Evolutionary conservation across 2,113 vertebrate species (phyloP).

Genomic region (Alethe castanea): DNA sequence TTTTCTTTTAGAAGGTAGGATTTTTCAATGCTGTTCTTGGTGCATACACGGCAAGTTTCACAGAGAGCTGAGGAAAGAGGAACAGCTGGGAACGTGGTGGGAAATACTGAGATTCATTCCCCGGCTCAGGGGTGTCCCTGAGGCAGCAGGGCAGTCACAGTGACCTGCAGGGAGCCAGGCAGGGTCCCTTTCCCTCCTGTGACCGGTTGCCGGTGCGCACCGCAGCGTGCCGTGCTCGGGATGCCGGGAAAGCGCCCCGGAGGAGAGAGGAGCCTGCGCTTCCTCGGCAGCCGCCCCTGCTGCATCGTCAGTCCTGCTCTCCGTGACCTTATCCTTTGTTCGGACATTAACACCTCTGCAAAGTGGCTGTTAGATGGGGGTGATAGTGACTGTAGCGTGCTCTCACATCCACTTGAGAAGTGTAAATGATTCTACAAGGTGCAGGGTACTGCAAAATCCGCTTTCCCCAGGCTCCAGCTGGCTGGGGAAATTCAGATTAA

Average conservation of each 20-base stretch:
- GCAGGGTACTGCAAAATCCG: background rate
- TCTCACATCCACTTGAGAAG: slow-evolving; percentile 19
- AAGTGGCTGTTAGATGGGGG: slow-evolving; percentile 38
- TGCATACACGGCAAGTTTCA: background rate
- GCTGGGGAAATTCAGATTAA: background rate
- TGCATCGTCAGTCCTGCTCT: background rate
- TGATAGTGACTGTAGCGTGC: background rate
- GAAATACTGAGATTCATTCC: background rate
- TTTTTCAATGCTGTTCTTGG: background rate
- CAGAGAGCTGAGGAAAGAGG: background rate
- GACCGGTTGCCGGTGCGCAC: accelerated
- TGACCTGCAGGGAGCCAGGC: background rate
- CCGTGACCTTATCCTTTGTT: background rate
- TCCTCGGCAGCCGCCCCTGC: background rate
- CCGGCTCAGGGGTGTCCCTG: accelerated
- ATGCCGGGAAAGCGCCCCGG: background rate
- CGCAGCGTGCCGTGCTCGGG: accelerated
- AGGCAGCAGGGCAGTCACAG: background rate
- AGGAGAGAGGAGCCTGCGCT: background rate
- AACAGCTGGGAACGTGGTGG: accelerated
- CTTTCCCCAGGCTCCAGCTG: background rate
- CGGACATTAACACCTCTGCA: slow-evolving; percentile 26
- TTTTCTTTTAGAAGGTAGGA: background rate
- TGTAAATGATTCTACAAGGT: slow-evolving; percentile 31
- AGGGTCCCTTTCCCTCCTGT: background rate